phyloP scores from a whole-genome alignment of 1,140 invertebrate genomes.

The Pseudomyrmex gracilis region DNA sequence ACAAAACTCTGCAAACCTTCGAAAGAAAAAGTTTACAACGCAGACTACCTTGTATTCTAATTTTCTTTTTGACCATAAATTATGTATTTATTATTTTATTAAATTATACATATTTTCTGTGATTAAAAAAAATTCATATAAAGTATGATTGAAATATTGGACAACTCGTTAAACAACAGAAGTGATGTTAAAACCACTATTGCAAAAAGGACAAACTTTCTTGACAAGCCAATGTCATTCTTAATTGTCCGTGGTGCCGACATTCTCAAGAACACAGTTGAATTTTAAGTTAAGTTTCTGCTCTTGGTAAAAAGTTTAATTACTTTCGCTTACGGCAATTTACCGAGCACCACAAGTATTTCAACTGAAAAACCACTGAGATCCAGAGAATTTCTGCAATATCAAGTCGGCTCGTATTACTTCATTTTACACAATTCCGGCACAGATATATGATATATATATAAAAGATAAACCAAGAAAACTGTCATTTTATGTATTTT shows the following conservation, averaged over 20 bases:
- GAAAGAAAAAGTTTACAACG: not conserved
- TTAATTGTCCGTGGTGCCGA: conserved; percentile 22
- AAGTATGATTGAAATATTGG: not conserved
- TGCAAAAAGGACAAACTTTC: not conserved
- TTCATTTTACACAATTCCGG: conserved; percentile 5
- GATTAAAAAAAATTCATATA: not conserved
- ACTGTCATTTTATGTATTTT: not conserved
- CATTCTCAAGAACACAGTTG: conserved; percentile 18
- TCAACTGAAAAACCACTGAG: conserved; percentile 18
- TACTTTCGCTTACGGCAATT: conserved; percentile 42
- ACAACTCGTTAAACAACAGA: not conserved
- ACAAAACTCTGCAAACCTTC: not conserved
- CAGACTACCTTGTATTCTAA: not conserved
- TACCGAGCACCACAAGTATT: conserved; percentile 7
- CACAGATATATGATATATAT: not conserved
- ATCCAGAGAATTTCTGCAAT: conserved; percentile 10
- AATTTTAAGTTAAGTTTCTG: conserved; percentile 52
- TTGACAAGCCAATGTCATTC: not conserved
- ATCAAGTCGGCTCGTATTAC: conserved; percentile 4
- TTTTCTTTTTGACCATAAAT: not conserved
- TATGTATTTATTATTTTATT: not conserved
- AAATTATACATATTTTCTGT: not conserved
- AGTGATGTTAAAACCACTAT: not conserved
- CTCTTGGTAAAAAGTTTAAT: conserved; percentile 50
- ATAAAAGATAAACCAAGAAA: not conserved